These are phyloP conservation scores for Platyrinchus mystaceus DNA, from an alignment of 2,797 vertebrate genomes.

Conservation along the genomic window DNA sequence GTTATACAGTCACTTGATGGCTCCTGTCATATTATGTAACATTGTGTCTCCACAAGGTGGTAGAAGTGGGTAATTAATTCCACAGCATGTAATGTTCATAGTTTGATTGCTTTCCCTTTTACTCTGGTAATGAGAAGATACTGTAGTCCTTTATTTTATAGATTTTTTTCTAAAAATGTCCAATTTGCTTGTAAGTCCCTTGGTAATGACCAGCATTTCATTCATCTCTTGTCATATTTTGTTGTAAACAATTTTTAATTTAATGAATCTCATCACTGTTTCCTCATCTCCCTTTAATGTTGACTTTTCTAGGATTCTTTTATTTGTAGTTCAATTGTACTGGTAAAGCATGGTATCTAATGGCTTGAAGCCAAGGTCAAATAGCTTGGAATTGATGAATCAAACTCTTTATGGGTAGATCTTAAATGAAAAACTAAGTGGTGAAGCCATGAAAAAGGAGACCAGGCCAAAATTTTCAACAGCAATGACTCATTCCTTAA, in stretches of 20 bases:
- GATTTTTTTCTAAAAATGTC: background rate
- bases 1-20: background rate
- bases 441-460: slow-evolving; percentile 32
- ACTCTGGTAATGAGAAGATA: background rate
- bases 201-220: background rate
- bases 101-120: background rate
- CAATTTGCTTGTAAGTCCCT: background rate
- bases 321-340: background rate
- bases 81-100: background rate
- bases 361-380: background rate
- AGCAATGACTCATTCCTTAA: slow-evolving; percentile 41
- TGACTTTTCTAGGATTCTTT: background rate
- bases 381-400: background rate
- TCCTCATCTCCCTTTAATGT: background rate
- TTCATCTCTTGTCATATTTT: background rate
- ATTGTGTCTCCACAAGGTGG: slow-evolving; percentile 55
- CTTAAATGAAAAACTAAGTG: slow-evolving; percentile 22
- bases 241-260: background rate
- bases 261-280: background rate
- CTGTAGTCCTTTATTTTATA: background rate
- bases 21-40: background rate
- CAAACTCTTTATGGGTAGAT: slow-evolving; percentile 27
- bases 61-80: slow-evolving; percentile 65
- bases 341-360: background rate
- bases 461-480: slow-evolving; percentile 26